These are phyloP conservation scores for Clitarchus hookeri DNA, from an alignment of 2,888 invertebrate genomes.

Conservation along the genomic window DNA sequence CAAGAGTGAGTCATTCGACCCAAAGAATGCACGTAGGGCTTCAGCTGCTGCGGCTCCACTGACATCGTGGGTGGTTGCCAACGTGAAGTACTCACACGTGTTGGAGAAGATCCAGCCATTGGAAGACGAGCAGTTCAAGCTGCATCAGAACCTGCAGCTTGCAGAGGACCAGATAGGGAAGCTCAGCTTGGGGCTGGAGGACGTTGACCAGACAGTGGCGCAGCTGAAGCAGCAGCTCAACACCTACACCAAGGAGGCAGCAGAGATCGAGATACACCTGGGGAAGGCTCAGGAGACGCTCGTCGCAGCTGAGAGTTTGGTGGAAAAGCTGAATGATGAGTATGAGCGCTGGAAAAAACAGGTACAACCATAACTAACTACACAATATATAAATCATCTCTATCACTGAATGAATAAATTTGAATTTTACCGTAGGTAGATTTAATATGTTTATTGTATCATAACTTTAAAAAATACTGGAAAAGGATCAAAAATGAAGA, in stretches of 20 bases:
- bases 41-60: constrained; percentile 95
- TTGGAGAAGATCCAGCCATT: constrained; percentile 89
- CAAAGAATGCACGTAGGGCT: constrained; percentile 86
- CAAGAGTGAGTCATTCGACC: constrained; percentile 86
- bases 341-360: too few species aligned
- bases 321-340: too few species aligned
- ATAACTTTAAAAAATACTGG: too few species aligned
- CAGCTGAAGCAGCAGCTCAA: constrained; percentile 79
- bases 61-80: constrained; percentile 96
- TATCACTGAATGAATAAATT: too few species aligned
- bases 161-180: constrained; percentile 84
- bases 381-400: too few species aligned
- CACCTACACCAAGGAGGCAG: constrained; percentile 90
- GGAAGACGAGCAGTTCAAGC: constrained; percentile 74
- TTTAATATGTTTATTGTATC: too few species aligned
- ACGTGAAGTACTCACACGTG: constrained; percentile 90
- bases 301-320: constrained; percentile 75
- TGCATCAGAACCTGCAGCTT: constrained; percentile 50
- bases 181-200: constrained; percentile 74
- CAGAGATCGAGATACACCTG: constrained; percentile 84
- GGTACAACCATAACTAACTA: too few species aligned
- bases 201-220: constrained; percentile 81
- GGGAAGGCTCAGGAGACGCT: constrained; percentile 78
- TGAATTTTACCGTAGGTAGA: too few species aligned
- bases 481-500: too few species aligned